Evolutionary conservation across 2,888 invertebrate genomes (phyloP).

Genomic region (Pardosa pseudoannulata): DNA sequence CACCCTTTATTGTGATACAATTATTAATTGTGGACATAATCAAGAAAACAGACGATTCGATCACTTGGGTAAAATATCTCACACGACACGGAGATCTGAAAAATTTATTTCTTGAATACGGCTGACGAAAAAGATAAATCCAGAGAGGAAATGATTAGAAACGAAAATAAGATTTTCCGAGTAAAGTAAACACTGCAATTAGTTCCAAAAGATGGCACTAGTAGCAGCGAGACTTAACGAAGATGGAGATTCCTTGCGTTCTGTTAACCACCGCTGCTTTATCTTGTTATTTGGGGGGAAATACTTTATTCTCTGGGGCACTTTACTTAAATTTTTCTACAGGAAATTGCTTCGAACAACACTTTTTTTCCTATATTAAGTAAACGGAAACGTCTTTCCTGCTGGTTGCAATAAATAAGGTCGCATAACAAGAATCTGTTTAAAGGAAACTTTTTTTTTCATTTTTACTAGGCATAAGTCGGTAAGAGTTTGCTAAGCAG

Average conservation of each 20-base stretch:
- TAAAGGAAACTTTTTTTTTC: background rate
- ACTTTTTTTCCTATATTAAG: background rate
- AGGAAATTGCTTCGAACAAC: background rate
- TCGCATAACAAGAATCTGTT: background rate
- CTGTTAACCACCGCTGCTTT: background rate
- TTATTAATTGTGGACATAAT: no score
- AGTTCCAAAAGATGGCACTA: conserved; percentile 6
- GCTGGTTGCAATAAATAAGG: background rate
- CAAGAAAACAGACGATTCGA: no score
- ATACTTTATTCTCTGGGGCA: background rate
- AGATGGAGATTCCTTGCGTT: background rate
- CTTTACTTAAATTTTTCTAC: conserved; percentile 5
- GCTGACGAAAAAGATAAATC: no score
- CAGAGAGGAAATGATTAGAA: no score
- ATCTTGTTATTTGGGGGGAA: background rate
- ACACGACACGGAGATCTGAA: no score
- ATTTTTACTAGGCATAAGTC: no score
- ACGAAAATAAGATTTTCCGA: background rate
- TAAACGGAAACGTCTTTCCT: background rate
- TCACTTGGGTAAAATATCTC: no score
- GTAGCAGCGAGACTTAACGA: background rate
- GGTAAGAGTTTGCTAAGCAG: no score
- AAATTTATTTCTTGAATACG: no score
- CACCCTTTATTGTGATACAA: no score
- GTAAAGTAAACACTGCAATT: background rate